A percentile compares a stretch with the other conserved stretches of the same genome.
Evolutionary conservation across 2,888 invertebrate genomes (phyloP).

Genomic region (Pardosa pseudoannulata): DNA sequence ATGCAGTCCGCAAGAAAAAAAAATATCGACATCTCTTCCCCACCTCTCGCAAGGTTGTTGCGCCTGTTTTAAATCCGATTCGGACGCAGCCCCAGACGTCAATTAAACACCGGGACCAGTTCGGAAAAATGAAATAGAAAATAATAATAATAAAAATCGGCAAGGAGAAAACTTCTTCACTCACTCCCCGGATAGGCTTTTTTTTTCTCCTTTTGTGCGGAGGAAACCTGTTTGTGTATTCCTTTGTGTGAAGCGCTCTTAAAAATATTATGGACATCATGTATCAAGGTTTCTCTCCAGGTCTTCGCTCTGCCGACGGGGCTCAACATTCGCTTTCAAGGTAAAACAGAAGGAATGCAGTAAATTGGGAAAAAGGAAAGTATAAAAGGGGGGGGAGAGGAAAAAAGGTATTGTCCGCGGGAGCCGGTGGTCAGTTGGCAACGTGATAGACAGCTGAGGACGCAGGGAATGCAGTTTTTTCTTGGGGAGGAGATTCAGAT

Average conservation of each 20-base stretch:
- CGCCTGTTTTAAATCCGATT: neutral
- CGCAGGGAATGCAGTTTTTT: too few relatives aligned
- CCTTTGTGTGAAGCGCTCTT: neutral
- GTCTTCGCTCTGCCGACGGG: neutral
- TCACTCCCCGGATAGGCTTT: neutral
- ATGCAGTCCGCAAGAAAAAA: neutral
- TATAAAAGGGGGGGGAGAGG: neutral
- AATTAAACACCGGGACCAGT: constrained; percentile 1
- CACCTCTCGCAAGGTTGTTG: neutral
- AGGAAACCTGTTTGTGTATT: neutral
- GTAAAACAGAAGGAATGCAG: constrained; percentile 3
- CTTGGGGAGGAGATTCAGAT: too few relatives aligned
- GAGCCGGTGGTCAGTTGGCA: too few relatives aligned
- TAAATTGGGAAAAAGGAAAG: neutral
- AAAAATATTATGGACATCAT: neutral
- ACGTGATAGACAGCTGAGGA: too few relatives aligned
- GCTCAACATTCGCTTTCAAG: constrained; percentile 9
- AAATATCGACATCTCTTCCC: neutral
- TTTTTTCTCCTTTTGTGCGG: neutral
- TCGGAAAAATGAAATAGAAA: neutral
- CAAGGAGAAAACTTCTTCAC: too few relatives aligned
- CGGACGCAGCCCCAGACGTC: neutral
- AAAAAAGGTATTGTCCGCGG: neutral
- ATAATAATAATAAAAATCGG: too few relatives aligned
- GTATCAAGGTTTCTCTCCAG: neutral